phyloP scores from a whole-genome alignment of 2,797 vertebrate genomes.

The Acrocephalus scirpaceus region DNA sequence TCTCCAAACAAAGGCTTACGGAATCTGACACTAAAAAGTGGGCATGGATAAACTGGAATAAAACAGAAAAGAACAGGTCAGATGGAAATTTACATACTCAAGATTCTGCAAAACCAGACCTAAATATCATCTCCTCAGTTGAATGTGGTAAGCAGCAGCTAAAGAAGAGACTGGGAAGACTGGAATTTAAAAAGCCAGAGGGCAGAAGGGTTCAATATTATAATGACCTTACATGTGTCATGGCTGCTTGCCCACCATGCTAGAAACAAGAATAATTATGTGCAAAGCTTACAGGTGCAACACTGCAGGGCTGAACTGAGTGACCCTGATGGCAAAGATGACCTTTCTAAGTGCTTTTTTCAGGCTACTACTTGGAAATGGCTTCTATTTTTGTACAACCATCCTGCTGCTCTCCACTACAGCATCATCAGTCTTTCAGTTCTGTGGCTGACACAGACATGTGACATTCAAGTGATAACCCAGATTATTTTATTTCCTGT shows the following conservation, averaged over 20 bases:
- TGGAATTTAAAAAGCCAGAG: neutral
- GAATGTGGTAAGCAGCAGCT: neutral
- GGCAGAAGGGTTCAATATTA: neutral
- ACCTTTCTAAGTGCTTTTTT: neutral
- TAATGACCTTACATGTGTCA: fast-evolving
- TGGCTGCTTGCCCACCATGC: neutral
- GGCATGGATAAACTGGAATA: slow-evolving; percentile 94
- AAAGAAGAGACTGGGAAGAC: neutral
- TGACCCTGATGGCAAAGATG: neutral
- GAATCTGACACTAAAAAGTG: slow-evolving; percentile 96
- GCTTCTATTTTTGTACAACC: neutral
- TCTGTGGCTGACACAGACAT: neutral
- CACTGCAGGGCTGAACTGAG: neutral
- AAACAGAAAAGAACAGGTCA: slow-evolving; percentile 33
- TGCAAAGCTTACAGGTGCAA: neutral
- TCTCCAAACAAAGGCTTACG: slow-evolving; percentile 97
- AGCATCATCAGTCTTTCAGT: neutral
- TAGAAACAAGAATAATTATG: neutral
- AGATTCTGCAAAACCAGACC: neutral
- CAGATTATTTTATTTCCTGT: neutral
- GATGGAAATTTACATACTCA: neutral
- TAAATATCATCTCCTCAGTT: neutral
- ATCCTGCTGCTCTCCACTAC: neutral
- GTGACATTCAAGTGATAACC: neutral
- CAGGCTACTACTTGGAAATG: neutral